Percentiles rank a stretch among this genome's conserved stretches.
phyloP scores from a whole-genome alignment of 1,140 invertebrate genomes.

The Mizuhopecten yessoensis region DNA sequence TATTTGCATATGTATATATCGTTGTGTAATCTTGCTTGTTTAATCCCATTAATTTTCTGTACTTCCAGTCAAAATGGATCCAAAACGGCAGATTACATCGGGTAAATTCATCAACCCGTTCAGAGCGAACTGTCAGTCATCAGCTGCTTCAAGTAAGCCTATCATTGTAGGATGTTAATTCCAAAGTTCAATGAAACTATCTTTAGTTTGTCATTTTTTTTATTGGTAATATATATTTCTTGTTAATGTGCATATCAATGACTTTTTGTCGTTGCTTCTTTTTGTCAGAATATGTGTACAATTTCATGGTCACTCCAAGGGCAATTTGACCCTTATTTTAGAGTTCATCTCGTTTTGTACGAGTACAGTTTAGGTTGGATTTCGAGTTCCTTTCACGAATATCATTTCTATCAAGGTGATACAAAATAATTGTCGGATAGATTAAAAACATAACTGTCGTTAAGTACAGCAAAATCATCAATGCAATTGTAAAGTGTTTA shows the following conservation, averaged over 20 bases:
- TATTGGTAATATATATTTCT: background rate
- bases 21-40: background rate
- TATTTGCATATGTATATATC: background rate
- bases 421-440: too few species aligned
- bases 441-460: too few species aligned
- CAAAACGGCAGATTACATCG: background rate
- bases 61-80: conserved; percentile 1
- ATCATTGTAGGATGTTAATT: background rate
- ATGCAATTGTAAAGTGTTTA: too few species aligned
- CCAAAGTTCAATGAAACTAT: background rate
- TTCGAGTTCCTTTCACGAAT: too few species aligned
- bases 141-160: background rate
- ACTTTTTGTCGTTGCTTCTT: background rate
- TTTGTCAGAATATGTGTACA: background rate
- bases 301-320: conserved; percentile 37
- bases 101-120: background rate
- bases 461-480: too few species aligned
- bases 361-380: background rate
- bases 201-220: background rate
- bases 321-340: conserved; percentile 34
- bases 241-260: background rate
- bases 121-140: conserved; percentile 17
- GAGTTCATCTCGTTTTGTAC: background rate
- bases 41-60: background rate
- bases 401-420: too few species aligned